Conservation (phyloP, 2,113 vertebrate genomes). For the Chroicocephalus ridibundus region DNA sequence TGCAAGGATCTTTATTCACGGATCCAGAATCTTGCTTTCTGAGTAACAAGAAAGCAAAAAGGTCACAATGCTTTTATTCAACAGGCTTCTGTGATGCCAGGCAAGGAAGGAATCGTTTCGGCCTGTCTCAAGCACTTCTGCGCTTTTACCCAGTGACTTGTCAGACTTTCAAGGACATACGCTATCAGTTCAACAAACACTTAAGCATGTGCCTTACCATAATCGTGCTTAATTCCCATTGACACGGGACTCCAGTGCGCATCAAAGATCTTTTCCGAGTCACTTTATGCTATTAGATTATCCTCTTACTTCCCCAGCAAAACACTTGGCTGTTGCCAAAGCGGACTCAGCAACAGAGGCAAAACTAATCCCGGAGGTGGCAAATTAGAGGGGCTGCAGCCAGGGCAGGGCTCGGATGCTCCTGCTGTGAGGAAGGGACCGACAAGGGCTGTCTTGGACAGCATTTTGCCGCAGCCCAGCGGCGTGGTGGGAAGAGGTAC, state of each 20-base stretch:
- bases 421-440: background rate
- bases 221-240: background rate
- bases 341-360: background rate
- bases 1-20: background rate
- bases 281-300: background rate
- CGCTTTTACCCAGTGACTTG: background rate
- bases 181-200: background rate
- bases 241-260: background rate
- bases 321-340: background rate
- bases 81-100: background rate
- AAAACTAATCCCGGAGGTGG: background rate
- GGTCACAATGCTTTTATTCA: background rate
- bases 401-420: background rate
- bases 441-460: background rate
- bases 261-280: background rate
- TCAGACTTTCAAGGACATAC: background rate
- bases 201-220: background rate
- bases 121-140: background rate
- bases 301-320: background rate
- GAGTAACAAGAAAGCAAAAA: background rate
- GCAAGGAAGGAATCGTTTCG: background rate
- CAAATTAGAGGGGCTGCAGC: background rate
- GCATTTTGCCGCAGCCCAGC: background rate
- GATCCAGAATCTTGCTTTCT: background rate
- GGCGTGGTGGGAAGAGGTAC: background rate